Evolutionary conservation across 35 echinoderm and acorn worm species (phyloP).

Genomic region (Heliocidaris erythrogramma): DNA sequence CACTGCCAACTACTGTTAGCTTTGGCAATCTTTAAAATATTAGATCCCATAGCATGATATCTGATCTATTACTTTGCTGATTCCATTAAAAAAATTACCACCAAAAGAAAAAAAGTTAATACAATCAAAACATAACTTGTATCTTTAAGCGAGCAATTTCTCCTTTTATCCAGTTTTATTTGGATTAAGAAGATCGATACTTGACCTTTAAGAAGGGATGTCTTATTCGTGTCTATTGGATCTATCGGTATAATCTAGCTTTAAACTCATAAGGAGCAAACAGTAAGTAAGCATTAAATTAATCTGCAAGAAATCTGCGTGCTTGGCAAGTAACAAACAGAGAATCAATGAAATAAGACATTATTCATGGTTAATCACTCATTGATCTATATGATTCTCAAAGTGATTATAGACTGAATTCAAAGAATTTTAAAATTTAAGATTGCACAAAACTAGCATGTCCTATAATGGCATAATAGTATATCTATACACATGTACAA

Average conservation of each 20-base stretch:
- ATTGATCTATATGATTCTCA: neutral
- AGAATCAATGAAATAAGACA: neutral
- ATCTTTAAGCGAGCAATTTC: neutral
- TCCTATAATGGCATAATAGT: neutral
- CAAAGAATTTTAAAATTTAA: neutral
- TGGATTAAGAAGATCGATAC: neutral
- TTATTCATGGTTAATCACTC: neutral
- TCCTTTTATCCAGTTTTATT: neutral
- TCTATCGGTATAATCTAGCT: neutral
- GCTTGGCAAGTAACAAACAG: neutral
- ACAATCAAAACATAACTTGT: neutral
- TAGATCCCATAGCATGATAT: neutral
- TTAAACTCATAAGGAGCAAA: neutral
- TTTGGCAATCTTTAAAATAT: slow-evolving; percentile 4
- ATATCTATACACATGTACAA: slow-evolving; percentile 9
- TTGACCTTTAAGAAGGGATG: neutral
- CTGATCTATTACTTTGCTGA: neutral
- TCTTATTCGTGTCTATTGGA: neutral
- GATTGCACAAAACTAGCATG: neutral
- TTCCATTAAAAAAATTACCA: neutral
- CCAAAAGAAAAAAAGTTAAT: neutral
- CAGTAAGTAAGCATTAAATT: neutral
- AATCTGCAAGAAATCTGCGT: neutral
- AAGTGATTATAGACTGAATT: neutral
- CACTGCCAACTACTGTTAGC: neutral